Percentiles rank a stretch among this genome's conserved stretches.
Evolutionary conservation across 2,888 invertebrate genomes (phyloP).

Genomic region (Willowsia nigromaculata): DNA sequence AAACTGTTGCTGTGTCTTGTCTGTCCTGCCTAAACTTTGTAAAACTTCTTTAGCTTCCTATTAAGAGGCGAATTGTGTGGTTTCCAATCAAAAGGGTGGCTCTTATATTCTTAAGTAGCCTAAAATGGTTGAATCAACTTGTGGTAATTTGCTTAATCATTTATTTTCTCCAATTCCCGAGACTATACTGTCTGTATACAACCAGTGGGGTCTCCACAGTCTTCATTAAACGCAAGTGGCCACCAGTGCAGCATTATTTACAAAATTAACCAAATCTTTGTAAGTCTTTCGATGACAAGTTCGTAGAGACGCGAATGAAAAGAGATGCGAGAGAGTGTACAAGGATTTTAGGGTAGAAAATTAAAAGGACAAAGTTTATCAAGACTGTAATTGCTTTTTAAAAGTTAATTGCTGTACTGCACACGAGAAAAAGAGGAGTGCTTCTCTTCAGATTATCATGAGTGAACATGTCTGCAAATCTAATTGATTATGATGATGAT

Average conservation of each 20-base stretch:
- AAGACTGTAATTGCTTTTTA: conserved; percentile 50
- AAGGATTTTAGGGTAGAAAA: background rate
- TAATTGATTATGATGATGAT: background rate
- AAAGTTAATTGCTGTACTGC: conserved; percentile 44
- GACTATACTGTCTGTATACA: background rate
- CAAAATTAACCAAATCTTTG: background rate
- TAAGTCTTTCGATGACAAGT: background rate
- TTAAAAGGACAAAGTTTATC: conserved; percentile 36
- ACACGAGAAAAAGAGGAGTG: too few species aligned
- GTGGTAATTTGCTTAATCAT: background rate
- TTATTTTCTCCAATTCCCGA: background rate
- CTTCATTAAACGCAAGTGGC: background rate
- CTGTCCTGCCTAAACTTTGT: too few species aligned
- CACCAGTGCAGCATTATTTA: background rate
- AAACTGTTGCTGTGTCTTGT: too few species aligned
- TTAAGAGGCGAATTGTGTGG: too few species aligned
- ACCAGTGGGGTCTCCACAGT: too few species aligned
- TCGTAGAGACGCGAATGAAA: too few species aligned
- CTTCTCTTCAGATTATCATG: background rate
- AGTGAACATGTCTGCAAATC: background rate
- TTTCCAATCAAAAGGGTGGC: too few species aligned
- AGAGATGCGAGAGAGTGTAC: background rate
- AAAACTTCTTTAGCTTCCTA: too few species aligned
- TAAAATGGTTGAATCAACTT: background rate
- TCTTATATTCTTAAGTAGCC: background rate